phyloP scores from a whole-genome alignment of 2,113 vertebrate species.

The Eurystomus gularis region DNA sequence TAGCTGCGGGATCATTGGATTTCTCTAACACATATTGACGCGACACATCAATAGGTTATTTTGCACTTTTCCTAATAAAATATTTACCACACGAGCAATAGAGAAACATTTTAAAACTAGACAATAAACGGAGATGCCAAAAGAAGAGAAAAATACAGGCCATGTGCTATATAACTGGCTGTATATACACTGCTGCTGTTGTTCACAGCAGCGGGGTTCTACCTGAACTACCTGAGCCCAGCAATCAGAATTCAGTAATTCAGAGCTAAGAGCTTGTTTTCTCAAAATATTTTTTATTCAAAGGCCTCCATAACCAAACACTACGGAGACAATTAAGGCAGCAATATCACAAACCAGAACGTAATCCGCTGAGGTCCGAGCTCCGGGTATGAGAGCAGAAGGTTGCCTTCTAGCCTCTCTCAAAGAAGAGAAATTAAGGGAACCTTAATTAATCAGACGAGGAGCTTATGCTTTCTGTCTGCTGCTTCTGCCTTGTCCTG shows the following conservation, averaged over 20 bases:
- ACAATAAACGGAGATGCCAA: background rate
- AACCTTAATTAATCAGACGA: background rate
- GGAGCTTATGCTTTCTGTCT: background rate
- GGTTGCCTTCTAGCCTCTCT: fast-evolving
- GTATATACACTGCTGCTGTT: fast-evolving
- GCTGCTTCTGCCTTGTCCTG: background rate
- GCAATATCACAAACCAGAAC: background rate
- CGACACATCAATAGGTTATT: slow-evolving; percentile 7
- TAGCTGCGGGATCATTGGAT: background rate
- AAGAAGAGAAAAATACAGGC: background rate
- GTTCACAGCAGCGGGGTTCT: background rate
- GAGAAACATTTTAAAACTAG: background rate
- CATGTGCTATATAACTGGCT: background rate
- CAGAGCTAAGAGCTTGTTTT: background rate
- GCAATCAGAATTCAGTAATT: background rate
- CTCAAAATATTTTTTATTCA: background rate
- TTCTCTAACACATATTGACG: background rate
- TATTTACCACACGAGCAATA: background rate
- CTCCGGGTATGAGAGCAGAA: background rate
- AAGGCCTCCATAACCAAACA: background rate
- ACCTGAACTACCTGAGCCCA: background rate
- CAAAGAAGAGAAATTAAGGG: background rate
- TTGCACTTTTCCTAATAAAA: slow-evolving; percentile 10
- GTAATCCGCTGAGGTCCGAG: background rate
- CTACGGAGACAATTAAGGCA: background rate